Conservation (phyloP, 2,888 invertebrate genomes). For the Acronicta aceris region DNA sequence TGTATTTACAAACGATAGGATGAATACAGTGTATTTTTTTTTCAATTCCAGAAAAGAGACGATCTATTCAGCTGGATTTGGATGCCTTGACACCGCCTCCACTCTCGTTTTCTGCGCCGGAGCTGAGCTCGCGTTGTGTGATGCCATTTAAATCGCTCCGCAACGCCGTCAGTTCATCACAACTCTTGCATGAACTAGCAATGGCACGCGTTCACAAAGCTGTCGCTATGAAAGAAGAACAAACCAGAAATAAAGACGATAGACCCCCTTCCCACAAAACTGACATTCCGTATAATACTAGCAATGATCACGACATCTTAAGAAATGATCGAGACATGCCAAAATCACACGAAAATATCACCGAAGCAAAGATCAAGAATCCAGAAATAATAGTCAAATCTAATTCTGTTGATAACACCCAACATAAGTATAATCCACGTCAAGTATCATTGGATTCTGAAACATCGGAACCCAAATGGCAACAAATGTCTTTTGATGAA, state of each 20-base stretch:
- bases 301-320: conserved; percentile 51
- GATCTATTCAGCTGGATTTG: conserved; percentile 90
- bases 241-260: conserved; percentile 75
- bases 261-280: conserved; percentile 61
- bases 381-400: conserved; percentile 76
- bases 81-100: conserved; percentile 93
- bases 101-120: conserved; percentile 94
- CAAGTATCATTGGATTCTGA: conserved; percentile 73
- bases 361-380: conserved; percentile 52
- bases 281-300: conserved; percentile 79
- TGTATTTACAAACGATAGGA: neutral
- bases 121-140: conserved; percentile 88
- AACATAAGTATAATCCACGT: conserved; percentile 67
- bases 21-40: conserved; percentile 25
- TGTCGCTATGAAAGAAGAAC: conserved; percentile 92
- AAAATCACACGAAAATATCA: conserved; percentile 44
- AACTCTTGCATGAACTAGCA: conserved; percentile 94
- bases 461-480: conserved; percentile 82
- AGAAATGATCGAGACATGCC: conserved; percentile 51
- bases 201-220: conserved; percentile 95
- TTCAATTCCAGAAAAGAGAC: conserved; percentile 78
- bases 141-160: conserved; percentile 90
- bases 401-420: conserved; percentile 74
- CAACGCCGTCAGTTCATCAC: conserved; percentile 94
- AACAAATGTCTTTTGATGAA: conserved; percentile 87